A percentile compares a stretch with the other conserved stretches of the same genome.
phyloP scores from a whole-genome alignment of 2,113 vertebrate genomes.

The Tonatia bakeri region DNA sequence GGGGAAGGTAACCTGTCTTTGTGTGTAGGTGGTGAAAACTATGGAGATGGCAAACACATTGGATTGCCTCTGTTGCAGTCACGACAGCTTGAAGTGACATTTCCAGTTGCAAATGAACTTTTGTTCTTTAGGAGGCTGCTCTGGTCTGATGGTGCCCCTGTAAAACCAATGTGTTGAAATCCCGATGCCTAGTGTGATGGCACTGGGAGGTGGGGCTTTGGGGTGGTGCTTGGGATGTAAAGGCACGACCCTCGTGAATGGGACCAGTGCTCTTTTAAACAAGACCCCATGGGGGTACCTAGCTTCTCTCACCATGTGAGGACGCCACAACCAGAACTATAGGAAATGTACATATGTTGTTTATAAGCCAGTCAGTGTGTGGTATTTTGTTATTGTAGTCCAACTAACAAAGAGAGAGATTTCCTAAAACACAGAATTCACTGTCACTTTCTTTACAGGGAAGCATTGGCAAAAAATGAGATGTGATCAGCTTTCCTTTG shows the following conservation, averaged over 20 bases:
- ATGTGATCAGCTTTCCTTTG: neutral
- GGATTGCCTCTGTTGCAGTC: neutral
- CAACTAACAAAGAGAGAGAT: neutral
- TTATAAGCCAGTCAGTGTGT: neutral
- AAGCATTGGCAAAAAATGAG: neutral
- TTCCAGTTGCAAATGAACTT: neutral
- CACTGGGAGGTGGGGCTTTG: too few relatives aligned
- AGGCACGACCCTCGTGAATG: neutral
- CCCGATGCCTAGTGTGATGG: neutral
- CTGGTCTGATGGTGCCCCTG: neutral
- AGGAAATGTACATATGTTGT: neutral
- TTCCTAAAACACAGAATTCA: neutral
- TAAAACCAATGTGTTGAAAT: neutral
- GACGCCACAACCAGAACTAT: neutral
- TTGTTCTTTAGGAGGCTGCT: neutral
- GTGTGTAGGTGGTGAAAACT: neutral
- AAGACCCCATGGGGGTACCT: neutral
- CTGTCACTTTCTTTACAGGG: neutral
- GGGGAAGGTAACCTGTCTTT: neutral
- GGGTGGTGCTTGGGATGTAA: neutral
- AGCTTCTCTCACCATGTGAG: neutral
- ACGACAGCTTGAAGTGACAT: neutral
- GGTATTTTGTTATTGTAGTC: neutral
- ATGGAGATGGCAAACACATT: neutral
- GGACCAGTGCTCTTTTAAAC: neutral